Evolutionary conservation across 1,140 invertebrate species (phyloP), one percentile per base, ranked within the genome.

Genomic region (Sitobion miscanthi): DNA sequence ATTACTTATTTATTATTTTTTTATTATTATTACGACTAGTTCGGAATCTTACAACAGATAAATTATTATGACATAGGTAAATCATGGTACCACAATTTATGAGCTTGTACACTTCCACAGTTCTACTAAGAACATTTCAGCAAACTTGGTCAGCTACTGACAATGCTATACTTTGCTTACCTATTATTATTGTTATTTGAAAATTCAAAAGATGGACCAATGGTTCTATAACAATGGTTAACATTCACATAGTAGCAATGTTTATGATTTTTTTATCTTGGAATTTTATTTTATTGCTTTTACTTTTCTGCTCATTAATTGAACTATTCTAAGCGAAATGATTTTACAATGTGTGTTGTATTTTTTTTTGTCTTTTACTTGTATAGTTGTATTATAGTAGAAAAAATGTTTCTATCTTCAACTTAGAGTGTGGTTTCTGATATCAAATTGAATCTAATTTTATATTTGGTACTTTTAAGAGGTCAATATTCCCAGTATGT

Each of bases 401-500:
- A 30, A 62, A 62, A 25, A 62, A 62, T 62, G 54, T 25, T 57
- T 25, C 7, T 0, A 25, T 57, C 14, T n/a, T n/a, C 30, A 17
- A n/a, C 62, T n/a, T 69, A 6, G 30, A n/a, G 5, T 7, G 4
- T 6, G 14, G 14, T 77, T 77, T n/a, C n/a, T 77, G 62, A n/a
- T n/a, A 77, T 1, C 4, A 77, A 77, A n/a, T 77, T n/a, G 30
- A 14, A n/a, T 77, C n/a, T 77, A 54, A 7, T 62, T 9, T 62
- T 62, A 14, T 52, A 52, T 2, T 54, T 54, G 4, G 14, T n/a
- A n/a, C 4, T n/a, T 35, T n/a, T 5, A 17, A 8, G 30, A 77
- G 4, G 30, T 30, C 0, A n/a, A 69, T 4, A n/a, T n/a, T 17
- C 4, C 14, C 0, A 0, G 62, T n/a, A 77, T 4, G 0, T 77